Conservation (phyloP, 2,113 vertebrate genomes). For the Serilophus lunatus region DNA sequence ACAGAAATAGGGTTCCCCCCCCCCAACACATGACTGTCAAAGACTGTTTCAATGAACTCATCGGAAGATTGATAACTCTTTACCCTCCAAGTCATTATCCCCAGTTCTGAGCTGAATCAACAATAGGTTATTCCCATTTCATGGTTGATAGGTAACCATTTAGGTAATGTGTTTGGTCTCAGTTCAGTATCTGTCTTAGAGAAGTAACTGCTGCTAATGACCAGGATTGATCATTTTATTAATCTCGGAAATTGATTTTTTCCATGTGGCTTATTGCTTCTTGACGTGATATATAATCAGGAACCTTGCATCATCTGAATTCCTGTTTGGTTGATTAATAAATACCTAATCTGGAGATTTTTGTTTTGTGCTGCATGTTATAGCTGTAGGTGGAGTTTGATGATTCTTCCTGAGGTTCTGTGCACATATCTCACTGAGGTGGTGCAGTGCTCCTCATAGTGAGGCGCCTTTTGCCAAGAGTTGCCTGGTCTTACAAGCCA, state of each 20-base stretch:
- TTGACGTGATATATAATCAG: background rate
- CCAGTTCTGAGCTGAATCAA: constrained; percentile 3
- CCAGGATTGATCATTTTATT: constrained; percentile 28
- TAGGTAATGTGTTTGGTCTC: constrained; percentile 30
- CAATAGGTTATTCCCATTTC: constrained; percentile 23
- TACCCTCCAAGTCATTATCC: background rate
- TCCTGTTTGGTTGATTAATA: background rate
- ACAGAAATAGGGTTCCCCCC: background rate
- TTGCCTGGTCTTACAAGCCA: background rate
- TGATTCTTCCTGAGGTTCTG: background rate
- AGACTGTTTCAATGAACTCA: background rate
- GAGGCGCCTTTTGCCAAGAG: background rate
- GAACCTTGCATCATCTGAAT: background rate
- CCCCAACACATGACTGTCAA: accelerated
- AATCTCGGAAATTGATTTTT: constrained; percentile 1
- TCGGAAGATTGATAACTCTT: background rate
- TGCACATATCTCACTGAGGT: background rate
- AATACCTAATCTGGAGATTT: background rate
- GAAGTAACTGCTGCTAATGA: constrained; percentile 22
- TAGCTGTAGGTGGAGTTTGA: background rate
- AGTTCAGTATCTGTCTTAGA: constrained; percentile 28
- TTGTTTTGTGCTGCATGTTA: background rate
- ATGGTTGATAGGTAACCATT: background rate
- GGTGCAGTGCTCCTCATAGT: background rate
- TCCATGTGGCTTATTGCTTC: background rate